These are phyloP conservation scores for Thermophis baileyi DNA, from an alignment of 2,113 vertebrate species.

Conservation along the genomic window DNA sequence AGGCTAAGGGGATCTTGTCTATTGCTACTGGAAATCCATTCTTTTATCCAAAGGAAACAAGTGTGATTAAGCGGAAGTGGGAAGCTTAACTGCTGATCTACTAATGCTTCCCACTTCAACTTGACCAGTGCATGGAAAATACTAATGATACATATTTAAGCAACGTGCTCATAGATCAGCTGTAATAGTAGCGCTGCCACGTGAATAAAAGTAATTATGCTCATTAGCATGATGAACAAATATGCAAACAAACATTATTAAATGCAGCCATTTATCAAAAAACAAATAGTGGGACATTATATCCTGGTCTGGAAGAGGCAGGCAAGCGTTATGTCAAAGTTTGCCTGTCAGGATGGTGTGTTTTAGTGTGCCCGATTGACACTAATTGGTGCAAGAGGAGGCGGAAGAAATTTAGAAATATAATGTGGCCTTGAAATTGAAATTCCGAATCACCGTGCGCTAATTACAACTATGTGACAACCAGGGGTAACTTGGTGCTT, in stretches of 20 bases:
- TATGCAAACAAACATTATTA: conserved; percentile 73
- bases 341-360: conserved; percentile 58
- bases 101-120: conserved; percentile 39
- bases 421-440: conserved; percentile 47
- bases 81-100: conserved; percentile 20
- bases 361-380: conserved; percentile 63
- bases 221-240: conserved; percentile 65
- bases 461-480: conserved; percentile 50
- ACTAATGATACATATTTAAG: conserved; percentile 62
- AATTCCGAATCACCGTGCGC: conserved; percentile 47
- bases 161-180: conserved; percentile 65
- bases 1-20: background rate
- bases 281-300: conserved; percentile 61
- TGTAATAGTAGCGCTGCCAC: conserved; percentile 57
- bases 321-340: conserved; percentile 65
- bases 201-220: conserved; percentile 74
- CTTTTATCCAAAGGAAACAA: conserved; percentile 8
- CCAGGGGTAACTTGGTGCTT: conserved; percentile 45
- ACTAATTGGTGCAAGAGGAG: conserved; percentile 56
- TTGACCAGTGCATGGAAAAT: conserved; percentile 63
- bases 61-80: background rate
- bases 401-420: conserved; percentile 57
- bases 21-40: background rate
- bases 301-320: conserved; percentile 59
- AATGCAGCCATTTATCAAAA: conserved; percentile 67